Base-by-base conservation (phyloP, 2,113 vertebrate species). In the Grammomys surdaster region DNA sequence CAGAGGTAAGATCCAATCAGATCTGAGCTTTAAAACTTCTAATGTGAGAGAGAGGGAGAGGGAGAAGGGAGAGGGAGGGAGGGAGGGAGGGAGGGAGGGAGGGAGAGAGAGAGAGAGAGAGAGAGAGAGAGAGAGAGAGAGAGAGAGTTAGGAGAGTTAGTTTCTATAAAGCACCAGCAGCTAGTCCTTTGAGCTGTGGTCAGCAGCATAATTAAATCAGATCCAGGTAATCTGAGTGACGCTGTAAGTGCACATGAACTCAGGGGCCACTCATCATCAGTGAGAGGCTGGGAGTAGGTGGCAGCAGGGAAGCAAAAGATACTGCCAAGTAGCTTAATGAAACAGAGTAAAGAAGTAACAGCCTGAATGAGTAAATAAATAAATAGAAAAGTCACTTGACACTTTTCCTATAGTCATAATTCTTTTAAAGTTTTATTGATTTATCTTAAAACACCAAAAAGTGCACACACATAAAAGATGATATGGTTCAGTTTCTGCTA, bases 11-110 rank as follows among this genome's bases (percentile, higher is more conserved):
- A 84, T 75, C 69, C 89, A 48, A 93, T 95, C 48, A 90, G 84
- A 95, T 91, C n/a, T 40, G n/a, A 96, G 56, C 69, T 95, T 95
- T 54, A 77, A 90, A 96, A 81, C 51, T 95, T 43, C 58, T 96
- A 31, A 60, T 85, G 63, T 28, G 56, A 91, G 95, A 89, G 56
- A 58, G 56, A 58, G 56, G 17, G 56, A 58, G 54, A 56, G 54
- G 3, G 54, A 56, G 54, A 16, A 12, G 56, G 14, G 56, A 58
- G 58, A 58, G 56, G 17, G 56, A 58, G 56, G 17, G 56, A 58
- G 56, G 17, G 56, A 58, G 56, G 17, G 56, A 19, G 16, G 16
- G 54, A 16, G 54, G 2, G 54, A 16, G 54, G 16, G 54, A 56
- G 54, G 3, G 56, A 58, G 56, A 48, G 46, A 48, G 46, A 48